Conservation (phyloP, 2,888 invertebrate genomes). For the Desoria tigrina region DNA sequence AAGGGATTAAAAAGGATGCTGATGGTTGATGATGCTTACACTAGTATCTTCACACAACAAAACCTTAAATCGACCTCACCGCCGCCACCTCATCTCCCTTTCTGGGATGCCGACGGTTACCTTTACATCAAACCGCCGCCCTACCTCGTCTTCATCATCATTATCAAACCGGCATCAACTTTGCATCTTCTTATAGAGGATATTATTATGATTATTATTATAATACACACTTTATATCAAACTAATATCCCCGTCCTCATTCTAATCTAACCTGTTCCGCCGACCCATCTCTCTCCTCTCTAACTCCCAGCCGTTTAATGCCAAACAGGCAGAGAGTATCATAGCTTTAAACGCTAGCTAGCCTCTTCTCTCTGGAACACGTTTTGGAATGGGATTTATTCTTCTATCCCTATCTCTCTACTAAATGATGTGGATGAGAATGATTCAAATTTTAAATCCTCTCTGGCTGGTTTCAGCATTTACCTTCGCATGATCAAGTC, state of each 20-base stretch:
- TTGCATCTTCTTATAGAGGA: background rate
- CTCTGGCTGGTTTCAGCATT: background rate
- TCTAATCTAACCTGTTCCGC: slow-evolving; percentile 2
- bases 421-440: background rate
- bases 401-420: background rate
- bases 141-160: slow-evolving; percentile 10
- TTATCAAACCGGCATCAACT: slow-evolving; percentile 6
- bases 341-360: no score
- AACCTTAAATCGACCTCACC: slow-evolving; percentile 47
- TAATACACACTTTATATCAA: slow-evolving; percentile 4
- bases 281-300: no score
- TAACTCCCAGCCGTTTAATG: no score
- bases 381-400: background rate
- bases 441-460: no score
- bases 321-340: no score
- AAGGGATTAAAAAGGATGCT: slow-evolving; percentile 52
- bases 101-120: slow-evolving; percentile 19
- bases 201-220: no score
- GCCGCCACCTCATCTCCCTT: slow-evolving; percentile 48
- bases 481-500: slow-evolving; percentile 2
- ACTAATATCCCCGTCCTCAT: slow-evolving; percentile 4
- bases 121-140: slow-evolving; percentile 16
- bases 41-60: slow-evolving; percentile 52
- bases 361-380: no score
- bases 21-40: slow-evolving; percentile 53